Percentiles rank a stretch among this genome's conserved stretches.
These are phyloP conservation scores for Drosophila phalerata DNA, from an alignment of 2,888 invertebrate species.

Conservation along the genomic window DNA sequence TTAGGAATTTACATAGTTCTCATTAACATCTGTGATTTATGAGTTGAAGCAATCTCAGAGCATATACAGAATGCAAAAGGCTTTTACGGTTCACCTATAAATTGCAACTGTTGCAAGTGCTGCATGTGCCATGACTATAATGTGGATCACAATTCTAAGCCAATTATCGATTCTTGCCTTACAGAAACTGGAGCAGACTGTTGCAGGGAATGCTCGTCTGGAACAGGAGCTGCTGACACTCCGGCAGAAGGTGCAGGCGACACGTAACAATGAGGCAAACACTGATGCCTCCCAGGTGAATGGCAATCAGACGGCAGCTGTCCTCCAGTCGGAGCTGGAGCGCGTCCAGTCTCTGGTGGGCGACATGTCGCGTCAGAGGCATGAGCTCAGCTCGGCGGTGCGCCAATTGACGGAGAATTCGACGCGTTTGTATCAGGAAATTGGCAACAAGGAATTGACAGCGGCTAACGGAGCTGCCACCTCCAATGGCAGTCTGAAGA, in stretches of 20 bases:
- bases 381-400: conserved; percentile 94
- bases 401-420: conserved; percentile 93
- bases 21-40: not conserved
- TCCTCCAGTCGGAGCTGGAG: conserved; percentile 92
- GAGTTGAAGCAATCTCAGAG: conserved; percentile 5
- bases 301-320: conserved; percentile 87
- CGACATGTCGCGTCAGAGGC: conserved; percentile 93
- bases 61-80: conserved; percentile 64
- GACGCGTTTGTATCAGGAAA: conserved; percentile 89
- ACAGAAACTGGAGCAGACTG: conserved; percentile 95
- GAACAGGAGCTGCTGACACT: conserved; percentile 95
- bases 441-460: conserved; percentile 86
- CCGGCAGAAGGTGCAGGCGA: conserved; percentile 92
- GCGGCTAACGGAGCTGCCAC: conserved; percentile 53
- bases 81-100: conserved; percentile 48
- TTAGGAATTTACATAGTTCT: not conserved
- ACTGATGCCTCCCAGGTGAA: conserved; percentile 85
- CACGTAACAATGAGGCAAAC: conserved; percentile 86
- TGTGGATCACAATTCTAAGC: conserved; percentile 19
- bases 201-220: conserved; percentile 94
- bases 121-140: conserved; percentile 53
- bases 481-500: conserved; percentile 85
- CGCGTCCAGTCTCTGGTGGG: conserved; percentile 94
- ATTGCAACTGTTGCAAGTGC: conserved; percentile 52
- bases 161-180: conserved; percentile 4